phyloP scores from a whole-genome alignment of 2,113 vertebrate genomes.

The Cochlearius cochlearius region DNA sequence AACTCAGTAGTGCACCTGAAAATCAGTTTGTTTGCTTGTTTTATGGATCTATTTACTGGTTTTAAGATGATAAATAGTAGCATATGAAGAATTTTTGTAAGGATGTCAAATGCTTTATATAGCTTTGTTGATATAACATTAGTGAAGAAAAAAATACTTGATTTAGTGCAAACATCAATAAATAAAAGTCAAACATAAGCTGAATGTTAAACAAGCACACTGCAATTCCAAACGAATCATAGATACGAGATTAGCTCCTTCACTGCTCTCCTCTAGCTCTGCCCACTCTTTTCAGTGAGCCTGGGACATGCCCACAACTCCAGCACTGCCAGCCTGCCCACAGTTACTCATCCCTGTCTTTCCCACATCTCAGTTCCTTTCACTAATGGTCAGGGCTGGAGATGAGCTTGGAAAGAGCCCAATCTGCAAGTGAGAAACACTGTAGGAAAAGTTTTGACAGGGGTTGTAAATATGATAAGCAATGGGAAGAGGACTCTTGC shows the following conservation, averaged over 20 bases:
- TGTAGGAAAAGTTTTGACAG: background rate
- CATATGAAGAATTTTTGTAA: background rate
- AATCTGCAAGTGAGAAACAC: background rate
- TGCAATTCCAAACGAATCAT: background rate
- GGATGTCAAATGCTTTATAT: slow-evolving; percentile 6
- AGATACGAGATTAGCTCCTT: background rate
- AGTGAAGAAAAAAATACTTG: background rate
- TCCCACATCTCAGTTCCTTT: background rate
- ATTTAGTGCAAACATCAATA: slow-evolving; percentile 35
- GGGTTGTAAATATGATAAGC: background rate
- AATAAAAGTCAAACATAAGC: slow-evolving; percentile 13
- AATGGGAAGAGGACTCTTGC: background rate
- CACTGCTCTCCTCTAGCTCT: background rate
- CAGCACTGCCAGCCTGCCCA: background rate
- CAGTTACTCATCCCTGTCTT: background rate
- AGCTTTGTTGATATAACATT: background rate
- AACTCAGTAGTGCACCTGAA: background rate
- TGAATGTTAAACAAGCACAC: background rate
- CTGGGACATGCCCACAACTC: background rate
- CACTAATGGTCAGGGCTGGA: background rate
- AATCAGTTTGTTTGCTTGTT: background rate
- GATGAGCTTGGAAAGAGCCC: background rate
- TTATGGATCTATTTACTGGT: background rate
- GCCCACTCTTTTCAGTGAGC: background rate
- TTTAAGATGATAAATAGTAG: slow-evolving; percentile 18